A percentile compares a stretch with the other conserved stretches of the same genome.
Conservation (phyloP, 2,113 vertebrate genomes). For the Neodontobutis hainanensis region DNA sequence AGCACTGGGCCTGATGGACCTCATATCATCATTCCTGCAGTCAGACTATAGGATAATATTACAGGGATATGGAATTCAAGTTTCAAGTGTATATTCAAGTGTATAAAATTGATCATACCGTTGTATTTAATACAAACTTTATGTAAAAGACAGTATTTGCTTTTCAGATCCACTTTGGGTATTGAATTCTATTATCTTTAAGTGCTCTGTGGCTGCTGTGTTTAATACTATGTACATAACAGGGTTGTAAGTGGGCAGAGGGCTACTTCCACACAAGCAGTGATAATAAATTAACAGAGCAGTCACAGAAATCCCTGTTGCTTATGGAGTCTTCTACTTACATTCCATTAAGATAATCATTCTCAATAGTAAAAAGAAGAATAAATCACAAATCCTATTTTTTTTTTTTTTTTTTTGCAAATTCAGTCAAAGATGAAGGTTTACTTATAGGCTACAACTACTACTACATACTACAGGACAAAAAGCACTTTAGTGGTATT, state of each 20-base stretch:
- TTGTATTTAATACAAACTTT: too few species aligned
- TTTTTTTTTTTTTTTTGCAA: too few species aligned
- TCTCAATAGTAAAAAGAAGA: conserved; percentile 49
- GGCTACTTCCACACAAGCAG: conserved; percentile 41
- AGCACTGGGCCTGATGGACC: conserved; percentile 5
- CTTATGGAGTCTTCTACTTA: conserved; percentile 63
- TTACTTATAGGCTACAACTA: too few species aligned
- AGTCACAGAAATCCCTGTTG: conserved; percentile 42
- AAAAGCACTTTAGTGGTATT: too few species aligned
- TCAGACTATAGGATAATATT: conserved; percentile 19
- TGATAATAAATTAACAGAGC: conserved; percentile 66
- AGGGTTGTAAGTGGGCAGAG: conserved; percentile 48
- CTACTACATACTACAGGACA: too few species aligned
- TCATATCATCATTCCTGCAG: conserved; percentile 27
- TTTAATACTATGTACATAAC: conserved; percentile 56
- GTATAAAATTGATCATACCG: too few species aligned
- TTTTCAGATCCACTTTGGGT: neutral
- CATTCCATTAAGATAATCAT: conserved; percentile 76
- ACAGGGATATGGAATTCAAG: conserved; percentile 42
- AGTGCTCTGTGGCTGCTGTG: conserved; percentile 36
- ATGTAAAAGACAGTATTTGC: neutral
- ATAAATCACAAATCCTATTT: conserved; percentile 63
- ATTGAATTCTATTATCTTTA: conserved; percentile 30
- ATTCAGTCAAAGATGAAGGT: neutral
- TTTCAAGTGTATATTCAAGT: neutral